phyloP scores from a whole-genome alignment of 2,888 invertebrate genomes.

The Drosophila cracens region DNA sequence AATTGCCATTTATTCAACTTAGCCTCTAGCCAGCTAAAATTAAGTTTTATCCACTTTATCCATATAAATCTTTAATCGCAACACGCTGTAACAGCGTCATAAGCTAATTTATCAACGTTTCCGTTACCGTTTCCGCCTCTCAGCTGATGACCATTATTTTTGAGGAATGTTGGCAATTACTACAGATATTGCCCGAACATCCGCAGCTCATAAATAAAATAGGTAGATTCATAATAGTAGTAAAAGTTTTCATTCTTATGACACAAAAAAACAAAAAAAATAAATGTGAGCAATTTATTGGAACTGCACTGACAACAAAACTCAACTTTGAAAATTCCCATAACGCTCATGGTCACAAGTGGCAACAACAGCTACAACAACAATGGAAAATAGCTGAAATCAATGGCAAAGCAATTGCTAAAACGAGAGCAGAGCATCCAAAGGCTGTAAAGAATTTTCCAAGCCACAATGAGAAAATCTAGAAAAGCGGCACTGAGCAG shows the following conservation, averaged over 20 bases:
- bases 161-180: conserved; percentile 49
- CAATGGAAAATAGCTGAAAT: conserved; percentile 44
- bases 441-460: conserved; percentile 55
- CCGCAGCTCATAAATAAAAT: conserved; percentile 64
- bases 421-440: conserved; percentile 47
- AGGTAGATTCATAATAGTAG: conserved; percentile 63
- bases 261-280: conserved; percentile 23
- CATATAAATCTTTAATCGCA: conserved; percentile 11
- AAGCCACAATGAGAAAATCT: conserved; percentile 64
- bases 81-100: background rate
- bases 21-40: background rate
- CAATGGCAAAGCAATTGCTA: conserved; percentile 65
- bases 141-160: conserved; percentile 6
- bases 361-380: conserved; percentile 16
- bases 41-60: conserved; percentile 10
- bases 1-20: background rate
- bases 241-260: conserved; percentile 74
- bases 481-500: conserved; percentile 44
- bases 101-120: conserved; percentile 50
- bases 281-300: conserved; percentile 69
- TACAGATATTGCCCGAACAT: conserved; percentile 35
- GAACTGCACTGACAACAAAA: conserved; percentile 10
- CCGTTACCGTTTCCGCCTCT: conserved; percentile 26
- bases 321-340: conserved; percentile 26
- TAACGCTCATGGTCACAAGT: conserved; percentile 40